Percentiles rank a stretch among this genome's conserved stretches.
Evolutionary conservation across 1,140 invertebrate species (phyloP).

Genomic region (Brachionus angularis): DNA sequence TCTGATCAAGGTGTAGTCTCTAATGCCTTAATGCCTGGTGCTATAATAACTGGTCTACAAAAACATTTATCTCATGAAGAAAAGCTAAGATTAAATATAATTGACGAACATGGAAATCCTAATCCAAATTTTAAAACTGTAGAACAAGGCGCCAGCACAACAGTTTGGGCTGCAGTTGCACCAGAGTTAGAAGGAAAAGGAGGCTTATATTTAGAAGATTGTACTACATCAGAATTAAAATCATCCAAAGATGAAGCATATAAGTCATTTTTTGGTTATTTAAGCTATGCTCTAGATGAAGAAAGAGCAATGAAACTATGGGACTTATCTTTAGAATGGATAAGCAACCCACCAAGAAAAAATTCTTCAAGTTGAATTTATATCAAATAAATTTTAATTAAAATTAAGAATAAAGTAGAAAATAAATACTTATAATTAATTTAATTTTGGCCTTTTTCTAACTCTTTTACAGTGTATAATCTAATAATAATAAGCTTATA

Average conservation of each 20-base stretch:
- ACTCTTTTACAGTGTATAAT: too few relatives aligned
- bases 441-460: too few relatives aligned
- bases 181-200: conserved; percentile 61
- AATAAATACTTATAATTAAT: too few relatives aligned
- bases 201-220: conserved; percentile 23
- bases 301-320: conserved; percentile 20
- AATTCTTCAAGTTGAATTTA: too few relatives aligned
- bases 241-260: neutral
- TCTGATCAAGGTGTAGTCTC: neutral
- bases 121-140: conserved; percentile 42
- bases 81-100: neutral
- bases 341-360: neutral
- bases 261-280: conserved; percentile 1
- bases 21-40: conserved; percentile 23
- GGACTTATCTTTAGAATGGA: conserved; percentile 8
- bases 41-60: conserved; percentile 3
- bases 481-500: too few relatives aligned
- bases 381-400: too few relatives aligned
- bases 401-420: too few relatives aligned
- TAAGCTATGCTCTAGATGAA: conserved; percentile 15
- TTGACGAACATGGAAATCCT: conserved; percentile 4
- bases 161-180: conserved; percentile 71
- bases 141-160: conserved; percentile 70
- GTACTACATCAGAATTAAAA: conserved; percentile 2
- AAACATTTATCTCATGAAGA: conserved; percentile 2